Base-by-base conservation (phyloP, 2,113 vertebrate species). In the Murina feae region DNA sequence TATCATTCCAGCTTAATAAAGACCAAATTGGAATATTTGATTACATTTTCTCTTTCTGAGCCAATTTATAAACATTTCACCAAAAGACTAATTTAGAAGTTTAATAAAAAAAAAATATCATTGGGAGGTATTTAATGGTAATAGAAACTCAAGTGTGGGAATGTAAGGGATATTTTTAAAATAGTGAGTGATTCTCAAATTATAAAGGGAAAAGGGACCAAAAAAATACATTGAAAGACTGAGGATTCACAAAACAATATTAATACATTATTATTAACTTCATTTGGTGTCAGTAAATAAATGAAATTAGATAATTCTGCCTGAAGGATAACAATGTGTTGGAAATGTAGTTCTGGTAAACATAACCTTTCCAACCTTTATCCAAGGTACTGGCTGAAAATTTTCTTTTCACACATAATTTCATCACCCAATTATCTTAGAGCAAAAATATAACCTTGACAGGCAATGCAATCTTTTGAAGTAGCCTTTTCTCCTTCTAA, bases 301-400 rank as follows among this genome's bases (percentile, higher is more conserved):
- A 18, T 51, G 20, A 93, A 95, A 96, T 85, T 89, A 86, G 28
- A 93, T 89, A 88, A 89, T 87, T 87, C 71, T 91, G 65, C 76
- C 80, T 72, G 0, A 51, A 93, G 79, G 71, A 76, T 42, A 83
- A 74, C 60, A 93, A 78, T 72, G 13, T 96, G 28, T 87, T 96
- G 7, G 44, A 92, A 95, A 97, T 86, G 18, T 44, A 96, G 84
- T 89, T 95, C 93, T 90, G 90, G 78, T 95, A 92, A 96, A 93
- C 75, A 94, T 92, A 93, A 96, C 85, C 85, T 97, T 97, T 92
- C 47, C 82, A 96, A 96, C 39, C 80, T 96, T 95, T 97, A 86
- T 96, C 95, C 78, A 93, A 96, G 49, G 20, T 58, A 84, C 32
- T 68, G 83, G 82, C 63, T 92, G 69, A 92, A 96, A 94, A 95